Base-by-base conservation (phyloP, 2,888 invertebrate species). In the Aproaerema taeniolella region DNA sequence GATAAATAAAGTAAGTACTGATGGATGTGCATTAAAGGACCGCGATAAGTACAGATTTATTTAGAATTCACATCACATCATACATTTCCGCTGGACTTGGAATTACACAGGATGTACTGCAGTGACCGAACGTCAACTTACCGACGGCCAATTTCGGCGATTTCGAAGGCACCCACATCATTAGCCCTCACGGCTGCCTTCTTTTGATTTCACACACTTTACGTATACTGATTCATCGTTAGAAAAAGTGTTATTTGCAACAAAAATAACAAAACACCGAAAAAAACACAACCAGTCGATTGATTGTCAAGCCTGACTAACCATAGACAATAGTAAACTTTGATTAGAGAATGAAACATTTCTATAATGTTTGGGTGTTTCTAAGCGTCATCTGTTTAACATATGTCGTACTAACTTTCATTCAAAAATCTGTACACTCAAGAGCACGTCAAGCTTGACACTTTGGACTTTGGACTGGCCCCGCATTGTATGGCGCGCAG, bases 151-250 rank as follows among this genome's bases (percentile, higher is more conserved):
- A 89, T 87, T 92, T 92, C 55, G 91, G 90, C 47, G 89, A 89
- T 83, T 92, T 92, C 50, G 91, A 89, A 52, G 92, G 91, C 62
- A 90, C 89, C 93, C 93, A 93, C 92, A 93, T 92, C 16, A 4
- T 10, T 14, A 28, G 35, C 26, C 28, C 35, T 35, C 28, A n/a
- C 26, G 35, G 9, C 16, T 15, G 9, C 10, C 28, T 13, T 11
- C 7, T 2, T 11, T 8, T 26, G 12, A 28, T 28, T 35, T 10
- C 35, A 28, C 28, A 14, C 26, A 35, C n/a, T 15, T 28, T 16
- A 28, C 28, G 16, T 15, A 28, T 16, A 50, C 46, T 57, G 47
- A 52, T 52, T 51, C 62, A 57, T 62, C 41, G 45, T 56, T 49
- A 29, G 42, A 24, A 13, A 45, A 49, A 45, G 58, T 50, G 55